Conservation (phyloP, 1,140 invertebrate genomes). For the Ylistrum balloti region DNA sequence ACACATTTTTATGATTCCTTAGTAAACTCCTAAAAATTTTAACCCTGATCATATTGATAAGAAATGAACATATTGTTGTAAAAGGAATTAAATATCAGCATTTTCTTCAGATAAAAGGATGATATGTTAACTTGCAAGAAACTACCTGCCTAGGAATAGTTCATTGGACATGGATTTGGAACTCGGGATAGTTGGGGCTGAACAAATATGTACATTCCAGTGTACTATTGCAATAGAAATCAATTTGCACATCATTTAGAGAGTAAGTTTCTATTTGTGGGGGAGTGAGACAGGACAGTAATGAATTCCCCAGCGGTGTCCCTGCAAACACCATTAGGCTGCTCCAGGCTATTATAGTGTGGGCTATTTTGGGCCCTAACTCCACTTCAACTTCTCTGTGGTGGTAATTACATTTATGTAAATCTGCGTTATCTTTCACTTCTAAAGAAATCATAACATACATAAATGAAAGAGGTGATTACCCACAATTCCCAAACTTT, state of each 20-base stretch:
- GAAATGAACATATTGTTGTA: too few relatives aligned
- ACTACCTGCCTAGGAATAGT: background rate
- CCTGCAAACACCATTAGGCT: conserved; percentile 10
- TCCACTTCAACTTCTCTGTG: background rate
- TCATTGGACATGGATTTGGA: background rate
- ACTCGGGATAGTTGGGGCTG: background rate
- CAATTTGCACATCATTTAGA: conserved; percentile 27
- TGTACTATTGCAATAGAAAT: background rate
- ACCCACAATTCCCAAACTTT: too few relatives aligned
- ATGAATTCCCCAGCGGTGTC: background rate
- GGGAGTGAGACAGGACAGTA: background rate
- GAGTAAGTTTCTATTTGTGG: conserved; percentile 26
- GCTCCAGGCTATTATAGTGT: background rate
- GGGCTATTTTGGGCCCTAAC: background rate
- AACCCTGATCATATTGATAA: too few relatives aligned
- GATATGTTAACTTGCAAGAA: background rate
- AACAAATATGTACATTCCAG: background rate
- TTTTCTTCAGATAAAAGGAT: background rate
- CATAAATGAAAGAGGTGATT: too few relatives aligned
- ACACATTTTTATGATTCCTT: too few relatives aligned
- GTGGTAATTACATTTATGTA: background rate
- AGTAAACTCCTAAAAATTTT: too few relatives aligned
- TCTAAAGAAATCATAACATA: too few relatives aligned
- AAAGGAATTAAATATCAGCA: too few relatives aligned
- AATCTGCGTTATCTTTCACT: background rate